Base-by-base conservation (phyloP, 2,888 invertebrate species). In the Nemoura dubitans region DNA sequence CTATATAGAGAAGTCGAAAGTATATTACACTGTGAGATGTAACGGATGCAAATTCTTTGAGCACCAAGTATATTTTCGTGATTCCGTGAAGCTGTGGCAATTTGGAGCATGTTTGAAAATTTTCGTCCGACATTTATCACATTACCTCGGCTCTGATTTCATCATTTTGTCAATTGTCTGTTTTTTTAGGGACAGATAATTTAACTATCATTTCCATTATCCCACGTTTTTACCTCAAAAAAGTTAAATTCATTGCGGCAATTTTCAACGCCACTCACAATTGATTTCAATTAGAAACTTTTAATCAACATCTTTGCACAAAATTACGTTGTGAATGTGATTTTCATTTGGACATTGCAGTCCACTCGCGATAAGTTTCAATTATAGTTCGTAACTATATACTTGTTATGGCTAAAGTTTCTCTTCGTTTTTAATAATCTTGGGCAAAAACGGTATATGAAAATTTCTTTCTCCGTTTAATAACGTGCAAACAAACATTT, bases 271-370 rank as follows among this genome's bases (percentile, higher is more conserved):
- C 10, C 10, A 21, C 59, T 21, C 59, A 59, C 14, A 7, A 30
- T 81, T 81, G 81, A 1, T 81, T 81, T 28, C 81, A 28, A 81
- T 81, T 81, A 29, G 6, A 81, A 81, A 81, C 81, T 81, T 81
- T 81, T 81, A 81, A 81, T 81, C 81, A 81, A 81, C 81, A 81
- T 81, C 29, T 30, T 28, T 30, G 81, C 27, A 30, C 81, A 81
- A 1, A 59, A 59, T 59, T 59, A 59, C 59, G 14, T 7, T 59
- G 2, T 59, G 59, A 59, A 59, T 59, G 59, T 21, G 59, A 10
- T 10, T 2, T 21, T 59, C 59, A 59, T 21, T 36, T 36, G 2
- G 59, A 14, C 59, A 36, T 59, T 21, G 21, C 14, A 21, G 59
- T 59, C 59, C 59, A 59, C 59, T 21, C 59, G 2, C 59, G 16